A percentile compares a stretch with the other conserved stretches of the same genome.
These are phyloP conservation scores for Cardiocondyla obscurior DNA, from an alignment of 1,140 invertebrate genomes.

Conservation along the genomic window DNA sequence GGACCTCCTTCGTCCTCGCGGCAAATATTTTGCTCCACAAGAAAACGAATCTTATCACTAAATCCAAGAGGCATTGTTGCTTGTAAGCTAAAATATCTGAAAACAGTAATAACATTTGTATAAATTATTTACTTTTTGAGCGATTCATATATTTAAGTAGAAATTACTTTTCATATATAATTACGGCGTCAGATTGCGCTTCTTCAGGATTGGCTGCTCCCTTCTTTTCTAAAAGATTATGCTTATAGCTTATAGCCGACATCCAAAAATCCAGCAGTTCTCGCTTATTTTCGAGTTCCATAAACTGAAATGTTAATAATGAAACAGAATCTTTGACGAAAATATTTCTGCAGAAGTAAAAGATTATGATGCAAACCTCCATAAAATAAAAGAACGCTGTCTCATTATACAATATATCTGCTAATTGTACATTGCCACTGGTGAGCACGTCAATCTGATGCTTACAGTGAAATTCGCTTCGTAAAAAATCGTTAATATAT, in stretches of 20 bases:
- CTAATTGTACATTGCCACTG: constrained; percentile 89
- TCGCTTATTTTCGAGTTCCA: constrained; percentile 94
- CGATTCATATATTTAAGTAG: not conserved
- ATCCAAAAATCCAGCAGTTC: constrained; percentile 95
- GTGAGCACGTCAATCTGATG: constrained; percentile 95
- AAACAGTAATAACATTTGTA: not conserved
- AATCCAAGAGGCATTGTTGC: constrained; percentile 94
- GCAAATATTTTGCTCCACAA: constrained; percentile 95
- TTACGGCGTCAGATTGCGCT: constrained; percentile 94
- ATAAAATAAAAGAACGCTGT: constrained; percentile 96
- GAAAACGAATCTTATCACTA: constrained; percentile 91
- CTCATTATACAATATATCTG: constrained; percentile 95
- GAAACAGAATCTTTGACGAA: not conserved
- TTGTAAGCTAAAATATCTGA: constrained; percentile 96
- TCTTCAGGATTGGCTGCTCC: constrained; percentile 85
- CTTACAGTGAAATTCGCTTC: no score
- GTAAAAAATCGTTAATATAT: constrained; percentile 88
- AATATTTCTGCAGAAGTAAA: not conserved
- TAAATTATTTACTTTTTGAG: not conserved
- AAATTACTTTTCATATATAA: no score
- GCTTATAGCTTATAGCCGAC: constrained; percentile 93
- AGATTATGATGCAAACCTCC: no score
- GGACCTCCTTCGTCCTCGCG: constrained; percentile 89
- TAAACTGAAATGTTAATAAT: constrained; percentile 85
- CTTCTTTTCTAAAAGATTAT: constrained; percentile 87